Base-by-base conservation (phyloP, 2,888 invertebrate genomes). In the Balanococcus diminutus region DNA sequence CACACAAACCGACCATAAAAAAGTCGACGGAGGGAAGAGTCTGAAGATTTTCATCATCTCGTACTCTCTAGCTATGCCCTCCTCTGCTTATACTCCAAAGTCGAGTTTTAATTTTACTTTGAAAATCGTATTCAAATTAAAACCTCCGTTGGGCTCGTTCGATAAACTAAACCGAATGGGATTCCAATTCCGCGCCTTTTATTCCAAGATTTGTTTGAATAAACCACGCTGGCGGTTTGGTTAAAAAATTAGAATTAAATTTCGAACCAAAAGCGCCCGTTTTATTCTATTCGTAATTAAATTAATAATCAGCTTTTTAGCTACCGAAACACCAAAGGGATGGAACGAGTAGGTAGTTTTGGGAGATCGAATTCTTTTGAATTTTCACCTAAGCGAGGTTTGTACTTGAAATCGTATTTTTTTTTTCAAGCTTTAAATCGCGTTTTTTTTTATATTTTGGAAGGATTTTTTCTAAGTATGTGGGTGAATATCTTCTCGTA, bases 181-280 rank as follows among this genome's bases (percentile, higher is more conserved):
- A 67, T 67, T 67, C 8, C 9, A 67, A 67, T 28, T 14, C 22
- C 28, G 28, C 9, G 9, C 28, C 61, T 67, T 67, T 67, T 67
- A 28, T 67, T 67, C 61, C 28, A 67, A 6, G 61, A 67, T 67
- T 67, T 67, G 28, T 67, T 67, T 67, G 25, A 67, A 67, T 67
- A 67, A 28, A 25, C 3, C 0, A 22, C 28, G 28, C 22, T 9
- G 61, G 25, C 2, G 28, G 25, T 46, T 46, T 67, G 25, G 51
- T 19, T 51, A 19, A 51, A 51, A 56, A 67, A 67, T 25, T n/a
- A n/a, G n/a, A n/a, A 67, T 67, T 28, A 22, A 67, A 67, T 67
- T 28, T 67, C 25, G n/a, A 22, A 67, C n/a, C 19, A 51, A 19
- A n/a, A 14, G 25, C 22, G 61, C 14, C 25, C 28, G 28, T 67